These are phyloP conservation scores for Hybos culiciformis DNA, from an alignment of 2,888 invertebrate genomes.

Conservation along the genomic window DNA sequence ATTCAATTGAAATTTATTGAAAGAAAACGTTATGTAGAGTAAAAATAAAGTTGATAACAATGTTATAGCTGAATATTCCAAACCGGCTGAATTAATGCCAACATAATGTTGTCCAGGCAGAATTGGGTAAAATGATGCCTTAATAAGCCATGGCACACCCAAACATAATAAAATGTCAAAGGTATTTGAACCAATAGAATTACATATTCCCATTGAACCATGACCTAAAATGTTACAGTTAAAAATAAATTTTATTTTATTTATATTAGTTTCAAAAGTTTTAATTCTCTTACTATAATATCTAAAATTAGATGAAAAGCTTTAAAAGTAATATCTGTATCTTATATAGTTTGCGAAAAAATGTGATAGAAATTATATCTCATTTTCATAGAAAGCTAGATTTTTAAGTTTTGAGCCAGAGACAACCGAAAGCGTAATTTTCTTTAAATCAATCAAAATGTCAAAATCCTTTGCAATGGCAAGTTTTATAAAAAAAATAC, in stretches of 20 bases:
- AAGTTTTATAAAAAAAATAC: too few relatives aligned
- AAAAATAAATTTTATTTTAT: neutral
- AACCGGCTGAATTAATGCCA: conserved; percentile 78
- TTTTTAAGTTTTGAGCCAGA: too few relatives aligned
- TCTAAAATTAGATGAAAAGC: too few relatives aligned
- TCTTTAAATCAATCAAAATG: too few relatives aligned
- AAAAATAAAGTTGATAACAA: conserved; percentile 72
- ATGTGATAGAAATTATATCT: too few relatives aligned
- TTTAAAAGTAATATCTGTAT: too few relatives aligned
- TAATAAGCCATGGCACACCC: conserved; percentile 79
- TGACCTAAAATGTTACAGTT: conserved; percentile 45
- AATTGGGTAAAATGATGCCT: conserved; percentile 69
- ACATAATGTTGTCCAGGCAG: conserved; percentile 66
- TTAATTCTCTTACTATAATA: too few relatives aligned
- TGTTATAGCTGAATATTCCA: conserved; percentile 83
- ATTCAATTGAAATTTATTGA: conserved; percentile 78
- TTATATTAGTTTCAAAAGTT: too few relatives aligned
- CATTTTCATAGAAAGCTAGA: too few relatives aligned
- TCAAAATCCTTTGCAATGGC: too few relatives aligned
- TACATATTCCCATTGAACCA: conserved; percentile 84
- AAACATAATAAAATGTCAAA: conserved; percentile 80
- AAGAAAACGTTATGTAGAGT: conserved; percentile 69
- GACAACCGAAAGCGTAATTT: too few relatives aligned
- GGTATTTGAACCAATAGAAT: conserved; percentile 81
- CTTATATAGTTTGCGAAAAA: too few relatives aligned